phyloP scores from a whole-genome alignment of 2,888 invertebrate genomes.

The Campoplex capitator region DNA sequence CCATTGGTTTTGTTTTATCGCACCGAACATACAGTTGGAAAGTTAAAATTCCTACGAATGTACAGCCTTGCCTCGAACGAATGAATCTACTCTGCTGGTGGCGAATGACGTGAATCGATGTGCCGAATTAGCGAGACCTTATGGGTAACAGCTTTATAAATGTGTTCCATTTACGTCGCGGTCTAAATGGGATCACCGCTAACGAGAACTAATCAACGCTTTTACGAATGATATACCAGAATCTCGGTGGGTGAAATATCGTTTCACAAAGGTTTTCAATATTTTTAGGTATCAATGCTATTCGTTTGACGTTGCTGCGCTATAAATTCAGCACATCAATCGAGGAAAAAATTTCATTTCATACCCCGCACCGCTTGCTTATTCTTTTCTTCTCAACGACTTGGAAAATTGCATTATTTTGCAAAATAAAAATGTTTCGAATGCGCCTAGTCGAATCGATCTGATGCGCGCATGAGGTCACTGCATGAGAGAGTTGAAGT shows the following conservation, averaged over 20 bases:
- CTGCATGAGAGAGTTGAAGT: background rate
- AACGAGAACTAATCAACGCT: conserved; percentile 51
- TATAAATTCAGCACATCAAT: background rate
- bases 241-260: conserved; percentile 2
- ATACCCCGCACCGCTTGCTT: no score
- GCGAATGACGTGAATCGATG: conserved; percentile 54
- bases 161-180: conserved; percentile 60
- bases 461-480: background rate
- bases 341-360: no score
- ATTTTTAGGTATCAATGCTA: background rate
- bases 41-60: background rate
- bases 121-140: conserved; percentile 53
- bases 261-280: background rate
- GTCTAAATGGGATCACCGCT: conserved; percentile 52
- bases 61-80: background rate
- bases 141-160: conserved; percentile 54
- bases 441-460: background rate
- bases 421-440: background rate
- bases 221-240: background rate
- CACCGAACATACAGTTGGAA: background rate
- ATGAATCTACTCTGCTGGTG: background rate
- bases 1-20: background rate
- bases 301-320: background rate
- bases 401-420: background rate
- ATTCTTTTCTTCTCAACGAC: no score